Conservation (phyloP, 1,140 invertebrate species). For the Temnothorax nylanderi region DNA sequence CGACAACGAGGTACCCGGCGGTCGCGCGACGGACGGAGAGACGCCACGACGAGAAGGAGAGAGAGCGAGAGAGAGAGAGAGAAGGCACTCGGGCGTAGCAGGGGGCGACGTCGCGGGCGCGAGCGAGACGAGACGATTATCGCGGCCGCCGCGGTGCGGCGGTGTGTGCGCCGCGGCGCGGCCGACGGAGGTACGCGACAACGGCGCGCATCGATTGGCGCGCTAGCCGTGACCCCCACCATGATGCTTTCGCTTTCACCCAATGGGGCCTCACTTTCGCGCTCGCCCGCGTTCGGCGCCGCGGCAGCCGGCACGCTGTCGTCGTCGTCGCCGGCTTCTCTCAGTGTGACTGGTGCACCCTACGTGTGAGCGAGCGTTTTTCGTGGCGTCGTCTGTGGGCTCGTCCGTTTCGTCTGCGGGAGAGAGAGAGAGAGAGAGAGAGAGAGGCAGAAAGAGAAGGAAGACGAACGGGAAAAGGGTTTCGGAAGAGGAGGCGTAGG, state of each 20-base stretch:
- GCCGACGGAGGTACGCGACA: slow-evolving; percentile 64
- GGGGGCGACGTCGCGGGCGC: slow-evolving; percentile 12
- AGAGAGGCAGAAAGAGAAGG: slow-evolving; percentile 52
- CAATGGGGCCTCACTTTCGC: slow-evolving; percentile 86
- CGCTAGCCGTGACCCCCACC: slow-evolving; percentile 85
- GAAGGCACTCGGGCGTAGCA: slow-evolving; percentile 25
- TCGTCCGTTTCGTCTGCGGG: slow-evolving; percentile 63
- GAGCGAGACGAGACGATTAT: slow-evolving; percentile 14
- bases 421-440: slow-evolving; percentile 37
- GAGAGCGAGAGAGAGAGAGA: background rate
- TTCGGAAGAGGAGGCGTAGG: background rate
- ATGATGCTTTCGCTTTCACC: slow-evolving; percentile 85
- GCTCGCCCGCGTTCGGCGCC: slow-evolving; percentile 79
- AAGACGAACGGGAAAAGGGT: slow-evolving; percentile 14
- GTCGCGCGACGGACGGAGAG: slow-evolving; percentile 43
- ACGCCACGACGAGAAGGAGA: background rate
- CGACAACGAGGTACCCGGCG: slow-evolving; percentile 14
- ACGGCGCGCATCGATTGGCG: slow-evolving; percentile 84
- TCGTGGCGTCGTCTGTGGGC: slow-evolving; percentile 61
- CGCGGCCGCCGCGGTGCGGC: background rate
- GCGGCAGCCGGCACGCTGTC: slow-evolving; percentile 77
- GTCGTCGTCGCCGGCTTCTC: slow-evolving; percentile 70
- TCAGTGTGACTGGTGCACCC: slow-evolving; percentile 84
- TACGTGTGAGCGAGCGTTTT: slow-evolving; percentile 80
- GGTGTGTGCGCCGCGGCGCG: background rate